Percentiles rank a stretch among this genome's conserved stretches.
Conservation (phyloP, 2,797 vertebrate species). For the Melanotaenia trifasciata region DNA sequence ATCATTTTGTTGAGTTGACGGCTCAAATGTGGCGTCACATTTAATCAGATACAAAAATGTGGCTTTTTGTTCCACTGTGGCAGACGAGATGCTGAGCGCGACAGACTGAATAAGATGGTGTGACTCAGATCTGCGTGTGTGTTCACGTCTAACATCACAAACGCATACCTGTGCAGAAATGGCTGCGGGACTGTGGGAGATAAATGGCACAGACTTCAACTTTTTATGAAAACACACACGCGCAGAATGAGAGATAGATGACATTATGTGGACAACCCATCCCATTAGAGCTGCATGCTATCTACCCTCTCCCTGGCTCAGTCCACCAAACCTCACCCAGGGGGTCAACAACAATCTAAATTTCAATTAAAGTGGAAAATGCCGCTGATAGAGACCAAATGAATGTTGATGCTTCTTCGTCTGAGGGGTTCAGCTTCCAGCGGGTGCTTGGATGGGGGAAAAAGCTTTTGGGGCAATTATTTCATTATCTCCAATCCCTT, state of each 20-base stretch:
- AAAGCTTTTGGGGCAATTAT: constrained; percentile 74
- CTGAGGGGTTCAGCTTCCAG: constrained; percentile 60
- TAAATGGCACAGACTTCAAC: constrained; percentile 33
- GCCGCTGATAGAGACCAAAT: constrained; percentile 52
- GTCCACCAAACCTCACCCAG: constrained; percentile 54
- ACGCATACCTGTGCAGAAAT: constrained; percentile 28
- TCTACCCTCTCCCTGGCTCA: constrained; percentile 23
- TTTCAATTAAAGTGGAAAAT: constrained; percentile 75
- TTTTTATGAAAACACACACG: constrained; percentile 39
- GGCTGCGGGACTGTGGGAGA: constrained; percentile 34
- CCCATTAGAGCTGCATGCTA: constrained; percentile 37
- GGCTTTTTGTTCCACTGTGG: not conserved
- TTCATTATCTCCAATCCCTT: constrained; percentile 75
- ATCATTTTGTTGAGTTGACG: not conserved
- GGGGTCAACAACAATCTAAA: constrained; percentile 76
- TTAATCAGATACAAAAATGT: not conserved
- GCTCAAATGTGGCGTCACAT: not conserved
- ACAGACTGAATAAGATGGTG: no score
- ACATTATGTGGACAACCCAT: constrained; percentile 31
- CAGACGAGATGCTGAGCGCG: not conserved
- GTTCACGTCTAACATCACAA: constrained; percentile 36
- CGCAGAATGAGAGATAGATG: constrained; percentile 43
- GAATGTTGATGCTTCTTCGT: constrained; percentile 65
- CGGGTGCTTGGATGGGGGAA: constrained; percentile 12
- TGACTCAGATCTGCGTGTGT: not conserved